phyloP scores from a whole-genome alignment of 2,113 vertebrate genomes.

The Apodemus sylvaticus region DNA sequence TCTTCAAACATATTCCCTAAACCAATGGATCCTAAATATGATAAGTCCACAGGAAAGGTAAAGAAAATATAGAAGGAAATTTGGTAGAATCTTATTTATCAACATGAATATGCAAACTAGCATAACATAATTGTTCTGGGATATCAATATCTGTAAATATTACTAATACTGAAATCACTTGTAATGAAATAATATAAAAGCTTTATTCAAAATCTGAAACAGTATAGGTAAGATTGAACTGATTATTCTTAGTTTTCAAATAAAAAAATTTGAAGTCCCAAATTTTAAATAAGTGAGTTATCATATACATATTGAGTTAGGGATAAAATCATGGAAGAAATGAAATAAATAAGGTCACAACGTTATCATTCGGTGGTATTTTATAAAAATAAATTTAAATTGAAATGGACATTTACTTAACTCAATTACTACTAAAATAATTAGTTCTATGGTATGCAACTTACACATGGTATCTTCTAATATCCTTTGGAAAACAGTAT shows the following conservation, averaged over 20 bases:
- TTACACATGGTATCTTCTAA: background rate
- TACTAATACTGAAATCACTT: background rate
- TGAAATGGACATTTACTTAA: background rate
- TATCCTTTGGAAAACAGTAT: background rate
- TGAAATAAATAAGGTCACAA: background rate
- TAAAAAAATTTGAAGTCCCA: background rate
- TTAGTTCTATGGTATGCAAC: background rate
- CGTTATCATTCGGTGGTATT: background rate
- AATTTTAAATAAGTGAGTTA: background rate
- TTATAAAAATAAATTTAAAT: background rate
- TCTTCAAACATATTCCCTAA: background rate
- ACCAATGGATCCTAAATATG: background rate
- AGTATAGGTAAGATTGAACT: background rate
- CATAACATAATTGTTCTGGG: background rate
- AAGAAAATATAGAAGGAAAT: background rate
- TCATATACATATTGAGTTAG: background rate
- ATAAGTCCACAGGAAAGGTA: background rate
- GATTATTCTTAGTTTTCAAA: slow-evolving; percentile 31
- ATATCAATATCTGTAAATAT: background rate
- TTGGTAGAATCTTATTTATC: background rate
- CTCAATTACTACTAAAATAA: background rate
- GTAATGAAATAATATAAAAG: background rate
- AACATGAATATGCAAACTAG: background rate
- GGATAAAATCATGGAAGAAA: background rate
- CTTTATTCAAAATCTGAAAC: background rate